Base-by-base conservation (phyloP, 30 jellyfish, hydroid and myxozoan species). In the Aurelia aurita complex sp. Pacific region DNA sequence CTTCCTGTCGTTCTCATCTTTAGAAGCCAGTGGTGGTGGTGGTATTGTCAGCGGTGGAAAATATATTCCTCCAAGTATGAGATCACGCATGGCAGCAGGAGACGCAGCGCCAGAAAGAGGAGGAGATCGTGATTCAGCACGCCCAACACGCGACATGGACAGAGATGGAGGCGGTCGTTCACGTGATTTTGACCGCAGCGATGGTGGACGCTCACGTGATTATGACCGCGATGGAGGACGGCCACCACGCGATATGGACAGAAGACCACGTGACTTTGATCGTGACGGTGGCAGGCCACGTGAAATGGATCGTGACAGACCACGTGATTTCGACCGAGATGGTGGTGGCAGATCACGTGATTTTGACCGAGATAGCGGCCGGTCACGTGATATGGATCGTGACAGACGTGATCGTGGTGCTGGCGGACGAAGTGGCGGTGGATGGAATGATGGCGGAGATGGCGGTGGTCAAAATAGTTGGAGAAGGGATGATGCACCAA, bases 401-500 rank as follows among this genome's bases (percentile, higher is more conserved):
- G 94, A 71, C 34, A 74, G 88, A 61, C 69, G 96, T 18, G 87
- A 75, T 40, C 87, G 67, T 7, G 87, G 91, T 35, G 85, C 83
- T 50, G 95, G 95, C 59, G 88, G 92, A 12, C 36, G 46, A 50
- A 78, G 94, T n/a, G 97, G 92, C 68, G 73, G 78, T 7, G 89
- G 97, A 54, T 89, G 89, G 83, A 68, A 87, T 35, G 92, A 87
- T 67, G 81, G 88, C 33, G 95, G 97, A 46, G 98, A 87, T 16
- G 66, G 92, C 36, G 95, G 70, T 35, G 70, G 95, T 10, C 69
- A n/a, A 23, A 67, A 69, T 18, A 54, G 82, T 18, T 84, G 90
- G 97, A 73, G 87, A 74, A 77, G 88, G 84, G 95, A 90, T 69
- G 89, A 81, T 16, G 89, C 71, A 55, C 86, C 89, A 43, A 82